Evolutionary conservation across 2,888 invertebrate species (phyloP), one percentile per base, ranked within the genome.

Genomic region (Tiliacea aurago): DNA sequence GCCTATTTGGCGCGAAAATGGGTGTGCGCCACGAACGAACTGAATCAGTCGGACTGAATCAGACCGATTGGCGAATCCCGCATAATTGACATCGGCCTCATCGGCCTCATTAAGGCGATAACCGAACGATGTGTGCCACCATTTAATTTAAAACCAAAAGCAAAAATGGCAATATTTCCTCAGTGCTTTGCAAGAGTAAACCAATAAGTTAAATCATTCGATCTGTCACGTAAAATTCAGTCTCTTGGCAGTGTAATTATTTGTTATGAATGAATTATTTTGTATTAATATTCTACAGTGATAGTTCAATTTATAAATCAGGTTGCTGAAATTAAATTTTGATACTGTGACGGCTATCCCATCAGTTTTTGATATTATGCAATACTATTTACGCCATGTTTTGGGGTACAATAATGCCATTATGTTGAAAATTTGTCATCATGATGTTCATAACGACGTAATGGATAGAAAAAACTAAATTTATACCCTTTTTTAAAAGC

Each of bases 301-400:
- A 78, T 73, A 80, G 71, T 74, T 67, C 45, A 63, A 59, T 73
- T 72, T 66, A 75, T 69, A 76, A 78, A 80, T 85, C 69, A 67
- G 61, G 73, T 78, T 64, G 53, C 45, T 67, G 45, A 73, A 76
- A 77, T 80, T 81, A 75, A 85, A 84, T 77, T 78, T 73, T 28
- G 47, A 53, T 53, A 37, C 41, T 67, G 37, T 37, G 70, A 68
- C 59, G 45, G 74, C 28, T 67, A 23, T 63, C 62, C 62, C 66
- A 74, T 76, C 74, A 75, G 74, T 85, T 81, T 73, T 73, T 51
- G 15, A 20, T 55, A 70, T 49, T 55, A 70, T 49, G 18, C 9
- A 43, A 23, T 43, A 61, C 5, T 41, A 43, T 62, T 23, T 43
- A 11, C 11, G 6, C 7, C 43, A 43, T 23, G 5, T 18, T n/a